Evolutionary conservation across 2,888 invertebrate genomes (phyloP), one percentile per base, ranked within the genome.

Genomic region (Temnothorax unifasciatus): DNA sequence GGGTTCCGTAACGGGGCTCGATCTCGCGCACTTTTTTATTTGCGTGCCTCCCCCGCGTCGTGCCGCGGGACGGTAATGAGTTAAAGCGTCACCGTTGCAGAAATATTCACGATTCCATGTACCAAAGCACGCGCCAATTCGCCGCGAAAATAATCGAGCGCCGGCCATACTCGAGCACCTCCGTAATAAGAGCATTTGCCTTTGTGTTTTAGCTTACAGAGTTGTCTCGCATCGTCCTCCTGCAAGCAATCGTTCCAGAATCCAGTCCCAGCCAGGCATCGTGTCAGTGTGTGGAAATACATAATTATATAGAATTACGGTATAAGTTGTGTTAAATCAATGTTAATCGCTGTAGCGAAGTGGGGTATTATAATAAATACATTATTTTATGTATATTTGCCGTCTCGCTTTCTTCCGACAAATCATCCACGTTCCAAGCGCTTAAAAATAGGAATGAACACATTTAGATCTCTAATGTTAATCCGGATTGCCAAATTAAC

Each of bases 291-390:
- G 91, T 90, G 90, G 87, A 89, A 90, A 90, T 91, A 87, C 89
- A 91, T 91, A 85, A 90, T 89, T 90, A 91, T 85, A 90, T 91
- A 91, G 89, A 91, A 90, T 89, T 89, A 88, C 90, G 89, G 89
- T 91, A 90, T 91, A 91, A 88, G 83, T 91, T 91, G 90, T 91
- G 91, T 91, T 91, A 91, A 91, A 92, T 92, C 92, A 92, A 92
- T 92, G 92, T 92, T 92, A 92, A 92, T 91, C 91, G 91, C 91
- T 92, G 92, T 92, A 92, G 92, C 91, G 89, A 90, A 92, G 90
- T 92, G 92, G 92, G 90, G 93, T 90, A 92, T 92, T 92, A 92
- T 92, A 93, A 93, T 93, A 93, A 92, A 93, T 91, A 92, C 92
- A 92, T 92, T 93, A 93, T 94, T 94, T 94, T 93, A 93, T 91